Percentiles rank a stretch among this genome's conserved stretches.
These are phyloP conservation scores for Muscicapa comitata DNA, from an alignment of 2,797 vertebrate species.

Conservation along the genomic window DNA sequence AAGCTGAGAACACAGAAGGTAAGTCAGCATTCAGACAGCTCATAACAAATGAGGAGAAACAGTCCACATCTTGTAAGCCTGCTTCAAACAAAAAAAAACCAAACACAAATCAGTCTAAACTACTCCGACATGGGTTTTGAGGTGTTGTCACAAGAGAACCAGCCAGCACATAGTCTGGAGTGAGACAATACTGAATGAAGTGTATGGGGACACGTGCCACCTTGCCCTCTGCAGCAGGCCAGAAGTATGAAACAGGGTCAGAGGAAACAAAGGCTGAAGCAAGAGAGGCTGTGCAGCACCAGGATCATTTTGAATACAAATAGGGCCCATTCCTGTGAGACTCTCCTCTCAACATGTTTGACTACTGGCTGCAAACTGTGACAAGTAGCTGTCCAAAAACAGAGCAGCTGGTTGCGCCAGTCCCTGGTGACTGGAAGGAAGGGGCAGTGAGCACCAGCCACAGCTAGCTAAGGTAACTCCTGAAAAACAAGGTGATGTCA, in stretches of 20 bases:
- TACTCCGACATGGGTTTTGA: background rate
- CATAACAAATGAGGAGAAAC: background rate
- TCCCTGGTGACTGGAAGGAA: background rate
- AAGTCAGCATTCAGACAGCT: background rate
- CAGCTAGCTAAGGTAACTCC: background rate
- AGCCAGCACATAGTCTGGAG: background rate
- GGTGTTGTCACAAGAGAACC: background rate
- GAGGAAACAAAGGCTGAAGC: constrained; percentile 26
- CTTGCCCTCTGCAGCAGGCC: background rate
- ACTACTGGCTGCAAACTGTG: background rate
- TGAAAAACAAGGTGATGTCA: constrained; percentile 31
- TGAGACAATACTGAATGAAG: background rate
- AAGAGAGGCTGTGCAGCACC: background rate
- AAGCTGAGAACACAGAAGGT: background rate
- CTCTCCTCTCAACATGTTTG: background rate
- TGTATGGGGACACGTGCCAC: background rate
- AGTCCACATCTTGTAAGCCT: fast-evolving
- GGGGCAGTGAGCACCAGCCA: background rate
- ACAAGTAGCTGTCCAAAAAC: background rate
- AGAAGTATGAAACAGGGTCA: background rate
- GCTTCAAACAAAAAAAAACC: background rate
- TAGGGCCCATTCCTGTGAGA: background rate
- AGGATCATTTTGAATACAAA: background rate
- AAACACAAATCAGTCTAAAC: background rate
- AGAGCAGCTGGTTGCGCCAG: background rate